These are phyloP conservation scores for Falco concolor DNA, from an alignment of 2,797 vertebrate species.

Conservation along the genomic window DNA sequence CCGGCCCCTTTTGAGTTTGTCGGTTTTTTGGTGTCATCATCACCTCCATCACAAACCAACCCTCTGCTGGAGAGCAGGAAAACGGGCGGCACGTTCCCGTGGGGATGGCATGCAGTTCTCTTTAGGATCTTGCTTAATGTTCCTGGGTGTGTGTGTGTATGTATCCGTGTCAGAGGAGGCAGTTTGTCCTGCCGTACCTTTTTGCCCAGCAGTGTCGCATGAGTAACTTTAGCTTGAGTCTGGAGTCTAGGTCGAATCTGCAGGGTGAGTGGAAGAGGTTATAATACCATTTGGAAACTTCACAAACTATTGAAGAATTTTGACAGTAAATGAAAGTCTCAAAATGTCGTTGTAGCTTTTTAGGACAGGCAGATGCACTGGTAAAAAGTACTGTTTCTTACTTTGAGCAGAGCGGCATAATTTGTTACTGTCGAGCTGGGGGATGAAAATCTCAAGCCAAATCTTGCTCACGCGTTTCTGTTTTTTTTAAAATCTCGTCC, in stretches of 20 bases:
- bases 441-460: neutral
- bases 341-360: neutral
- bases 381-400: neutral
- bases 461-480: neutral
- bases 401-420: neutral
- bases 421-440: neutral
- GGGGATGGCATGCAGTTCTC: neutral
- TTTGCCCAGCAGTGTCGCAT: neutral
- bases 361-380: neutral
- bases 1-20: neutral
- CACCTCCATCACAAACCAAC: neutral
- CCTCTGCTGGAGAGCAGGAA: neutral
- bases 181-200: neutral
- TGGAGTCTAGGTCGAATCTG: neutral
- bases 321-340: neutral
- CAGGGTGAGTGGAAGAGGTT: neutral
- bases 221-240: neutral
- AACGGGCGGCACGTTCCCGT: accelerated
- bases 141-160: neutral
- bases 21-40: neutral
- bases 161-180: neutral
- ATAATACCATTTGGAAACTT: neutral
- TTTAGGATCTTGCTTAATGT: neutral
- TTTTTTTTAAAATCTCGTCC: neutral
- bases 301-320: neutral